phyloP scores from a whole-genome alignment of 2,888 invertebrate species.

The Volucella inflata region DNA sequence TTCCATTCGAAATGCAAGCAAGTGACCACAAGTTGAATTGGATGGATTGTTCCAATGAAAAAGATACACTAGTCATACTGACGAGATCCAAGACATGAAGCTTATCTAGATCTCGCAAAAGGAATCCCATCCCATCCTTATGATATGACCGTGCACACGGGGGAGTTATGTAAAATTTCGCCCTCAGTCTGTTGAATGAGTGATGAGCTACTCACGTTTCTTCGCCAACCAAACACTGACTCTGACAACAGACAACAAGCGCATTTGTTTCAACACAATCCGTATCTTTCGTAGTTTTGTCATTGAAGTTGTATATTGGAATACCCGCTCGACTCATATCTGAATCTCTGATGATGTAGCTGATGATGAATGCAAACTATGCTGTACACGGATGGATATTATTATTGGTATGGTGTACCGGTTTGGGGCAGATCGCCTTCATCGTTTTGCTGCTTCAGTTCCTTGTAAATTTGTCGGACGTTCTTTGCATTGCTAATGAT shows the following conservation, averaged over 20 bases:
- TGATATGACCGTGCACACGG: constrained; percentile 32
- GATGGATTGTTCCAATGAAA: constrained; percentile 35
- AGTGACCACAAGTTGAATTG: constrained; percentile 17
- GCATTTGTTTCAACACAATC: constrained; percentile 61
- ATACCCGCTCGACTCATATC: constrained; percentile 21
- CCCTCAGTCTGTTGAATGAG: constrained; percentile 51
- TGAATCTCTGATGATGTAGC: constrained; percentile 57
- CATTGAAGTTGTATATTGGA: constrained; percentile 43
- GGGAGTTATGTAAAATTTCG: constrained; percentile 40
- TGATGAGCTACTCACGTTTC: constrained; percentile 65
- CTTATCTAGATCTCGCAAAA: constrained; percentile 63
- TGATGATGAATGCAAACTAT: constrained; percentile 60
- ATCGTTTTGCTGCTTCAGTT: constrained; percentile 34
- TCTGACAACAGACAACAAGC: constrained; percentile 50
- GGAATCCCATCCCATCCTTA: constrained; percentile 39
- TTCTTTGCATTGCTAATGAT: constrained; percentile 72
- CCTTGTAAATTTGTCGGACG: constrained; percentile 71
- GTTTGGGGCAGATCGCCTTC: constrained; percentile 51
- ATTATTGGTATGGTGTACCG: constrained; percentile 68
- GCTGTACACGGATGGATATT: constrained; percentile 70
- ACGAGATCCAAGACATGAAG: constrained; percentile 14
- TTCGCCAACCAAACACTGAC: constrained; percentile 32
- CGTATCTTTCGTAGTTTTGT: constrained; percentile 51
- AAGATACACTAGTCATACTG: constrained; percentile 59
- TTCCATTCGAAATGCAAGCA: constrained; percentile 67